These are phyloP conservation scores for Panzeria rudis DNA, from an alignment of 2,888 invertebrate genomes.

Conservation along the genomic window DNA sequence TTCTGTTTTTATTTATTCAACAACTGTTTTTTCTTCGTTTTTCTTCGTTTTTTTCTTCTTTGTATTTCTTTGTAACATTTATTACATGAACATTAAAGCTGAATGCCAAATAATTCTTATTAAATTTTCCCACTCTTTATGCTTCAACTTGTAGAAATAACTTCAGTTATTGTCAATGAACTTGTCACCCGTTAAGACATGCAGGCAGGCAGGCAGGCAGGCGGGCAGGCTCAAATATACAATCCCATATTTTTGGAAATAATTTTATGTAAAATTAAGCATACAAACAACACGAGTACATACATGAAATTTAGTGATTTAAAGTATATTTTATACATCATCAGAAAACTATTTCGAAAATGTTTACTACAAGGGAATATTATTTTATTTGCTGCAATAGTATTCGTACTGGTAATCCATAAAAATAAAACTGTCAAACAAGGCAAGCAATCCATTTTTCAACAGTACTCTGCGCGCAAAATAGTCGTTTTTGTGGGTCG, in stretches of 20 bases:
- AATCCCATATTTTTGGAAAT: background rate
- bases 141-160: constrained; percentile 50
- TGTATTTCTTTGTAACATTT: constrained; percentile 35
- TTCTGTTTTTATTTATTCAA: background rate
- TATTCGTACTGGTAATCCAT: constrained; percentile 8
- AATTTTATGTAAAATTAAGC: constrained; percentile 23
- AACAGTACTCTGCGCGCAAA: constrained; percentile 38
- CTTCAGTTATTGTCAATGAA: constrained; percentile 69
- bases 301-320: constrained; percentile 45
- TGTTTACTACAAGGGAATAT: background rate
- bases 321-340: constrained; percentile 31
- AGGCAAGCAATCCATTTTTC: constrained; percentile 46
- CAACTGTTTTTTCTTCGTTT: background rate
- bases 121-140: constrained; percentile 70
- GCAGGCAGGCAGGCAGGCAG: too few relatives aligned
- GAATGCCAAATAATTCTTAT: constrained; percentile 62
- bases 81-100: too few relatives aligned
- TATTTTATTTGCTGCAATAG: background rate
- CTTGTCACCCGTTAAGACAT: constrained; percentile 62
- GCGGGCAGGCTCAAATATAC: too few relatives aligned
- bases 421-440: constrained; percentile 41
- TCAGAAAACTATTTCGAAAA: constrained; percentile 18
- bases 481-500: constrained; percentile 14
- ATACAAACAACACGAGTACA: background rate
- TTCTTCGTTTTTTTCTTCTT: background rate